phyloP scores from a whole-genome alignment of 2,888 invertebrate species.

The Therioaphis trifolii region DNA sequence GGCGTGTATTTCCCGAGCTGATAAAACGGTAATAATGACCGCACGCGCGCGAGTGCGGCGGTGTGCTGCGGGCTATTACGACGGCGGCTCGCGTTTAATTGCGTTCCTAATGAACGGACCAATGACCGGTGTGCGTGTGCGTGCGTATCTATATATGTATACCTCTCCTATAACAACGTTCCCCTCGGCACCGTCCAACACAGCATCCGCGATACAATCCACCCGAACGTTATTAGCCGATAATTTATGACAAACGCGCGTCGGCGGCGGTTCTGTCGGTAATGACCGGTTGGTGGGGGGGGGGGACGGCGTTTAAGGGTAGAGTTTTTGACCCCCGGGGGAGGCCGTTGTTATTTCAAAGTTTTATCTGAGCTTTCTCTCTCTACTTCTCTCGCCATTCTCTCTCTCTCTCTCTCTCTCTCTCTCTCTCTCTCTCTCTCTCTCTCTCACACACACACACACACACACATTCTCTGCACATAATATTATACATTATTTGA shows the following conservation, averaged over 20 bases:
- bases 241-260: constrained; percentile 45
- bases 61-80: neutral
- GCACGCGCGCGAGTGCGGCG: neutral
- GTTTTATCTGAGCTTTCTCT: constrained; percentile 46
- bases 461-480: too few relatives aligned
- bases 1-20: constrained; percentile 19
- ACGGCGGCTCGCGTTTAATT: constrained; percentile 41
- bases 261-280: neutral
- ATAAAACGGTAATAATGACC: constrained; percentile 61
- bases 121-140: constrained; percentile 29
- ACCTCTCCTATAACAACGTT: neutral
- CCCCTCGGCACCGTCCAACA: neutral
- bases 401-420: neutral
- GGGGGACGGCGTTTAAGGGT: neutral
- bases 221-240: constrained; percentile 56
- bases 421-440: neutral
- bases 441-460: neutral
- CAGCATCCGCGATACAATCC: constrained; percentile 29
- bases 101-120: constrained; percentile 62
- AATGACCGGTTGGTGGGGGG: too few relatives aligned
- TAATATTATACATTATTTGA: neutral
- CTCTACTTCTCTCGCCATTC: neutral
- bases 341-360: neutral
- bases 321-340: constrained; percentile 11
- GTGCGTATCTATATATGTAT: too few relatives aligned